These are phyloP conservation scores for Coracias cyanogaster DNA, from an alignment of 2,797 vertebrate species.

Conservation along the genomic window DNA sequence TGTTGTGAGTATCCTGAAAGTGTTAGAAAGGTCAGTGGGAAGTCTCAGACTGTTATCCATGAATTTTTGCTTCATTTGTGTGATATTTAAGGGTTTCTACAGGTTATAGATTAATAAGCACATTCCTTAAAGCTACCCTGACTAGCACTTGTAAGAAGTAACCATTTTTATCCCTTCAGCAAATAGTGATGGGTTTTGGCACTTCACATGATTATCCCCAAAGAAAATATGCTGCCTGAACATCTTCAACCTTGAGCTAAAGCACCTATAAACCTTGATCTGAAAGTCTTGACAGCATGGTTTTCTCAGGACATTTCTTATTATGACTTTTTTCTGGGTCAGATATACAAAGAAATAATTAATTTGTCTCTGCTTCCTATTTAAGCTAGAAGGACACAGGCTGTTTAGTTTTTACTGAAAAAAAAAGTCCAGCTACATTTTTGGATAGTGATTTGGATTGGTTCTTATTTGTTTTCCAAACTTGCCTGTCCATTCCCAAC, in stretches of 20 bases:
- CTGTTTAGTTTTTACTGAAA: not conserved
- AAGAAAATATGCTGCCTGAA: not conserved
- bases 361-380: not conserved
- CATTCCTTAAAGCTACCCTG: not conserved
- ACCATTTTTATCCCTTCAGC: conserved; percentile 1
- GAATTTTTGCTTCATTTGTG: not conserved
- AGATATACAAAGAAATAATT: not conserved
- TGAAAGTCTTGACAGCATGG: not conserved
- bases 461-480: not conserved
- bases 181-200: not conserved
- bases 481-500: not conserved
- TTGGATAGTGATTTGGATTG: not conserved
- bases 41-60: not conserved
- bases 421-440: not conserved
- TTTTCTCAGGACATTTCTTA: not conserved
- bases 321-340: not conserved
- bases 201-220: not conserved
- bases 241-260: conserved; percentile 2
- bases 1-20: not conserved
- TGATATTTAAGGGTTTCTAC: not conserved
- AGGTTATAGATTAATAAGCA: not conserved
- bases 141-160: not conserved
- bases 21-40: not conserved
- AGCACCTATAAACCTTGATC: not conserved
- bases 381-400: not conserved